phyloP scores from a whole-genome alignment of 2,113 vertebrate species.

The Podarcis cretensis region DNA sequence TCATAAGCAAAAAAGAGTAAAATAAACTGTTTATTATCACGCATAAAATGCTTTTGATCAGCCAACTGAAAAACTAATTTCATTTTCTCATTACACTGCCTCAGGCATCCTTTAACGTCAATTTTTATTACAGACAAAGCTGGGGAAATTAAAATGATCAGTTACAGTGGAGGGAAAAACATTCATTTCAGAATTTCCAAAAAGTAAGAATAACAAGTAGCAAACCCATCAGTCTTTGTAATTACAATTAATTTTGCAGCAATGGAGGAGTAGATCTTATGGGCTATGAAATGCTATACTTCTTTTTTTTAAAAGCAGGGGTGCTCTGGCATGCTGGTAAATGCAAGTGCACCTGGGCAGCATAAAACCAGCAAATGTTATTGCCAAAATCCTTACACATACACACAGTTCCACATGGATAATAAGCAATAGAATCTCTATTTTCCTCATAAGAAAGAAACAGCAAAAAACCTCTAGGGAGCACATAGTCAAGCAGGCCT shows the following conservation, averaged over 20 bases:
- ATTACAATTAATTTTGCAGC: constrained; percentile 73
- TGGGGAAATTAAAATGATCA: constrained; percentile 94
- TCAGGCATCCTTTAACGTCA: constrained; percentile 92
- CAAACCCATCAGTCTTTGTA: constrained; percentile 74
- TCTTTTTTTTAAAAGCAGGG: constrained; percentile 36
- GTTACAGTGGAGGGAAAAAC: constrained; percentile 77
- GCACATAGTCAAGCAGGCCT: not conserved
- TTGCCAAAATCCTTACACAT: not conserved
- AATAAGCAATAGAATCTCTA: not conserved
- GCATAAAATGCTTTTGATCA: constrained; percentile 99
- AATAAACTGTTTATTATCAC: constrained; percentile 99
- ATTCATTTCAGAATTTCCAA: constrained; percentile 83
- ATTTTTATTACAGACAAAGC: constrained; percentile 97
- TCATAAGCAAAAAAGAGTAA: constrained; percentile 84
- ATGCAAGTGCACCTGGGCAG: not conserved
- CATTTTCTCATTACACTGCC: constrained; percentile 99
- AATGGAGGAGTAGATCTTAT: constrained; percentile 38
- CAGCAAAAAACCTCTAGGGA: not conserved
- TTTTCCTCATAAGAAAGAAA: not conserved
- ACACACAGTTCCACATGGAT: not conserved
- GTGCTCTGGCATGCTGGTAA: constrained; percentile 6
- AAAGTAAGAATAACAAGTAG: constrained; percentile 76
- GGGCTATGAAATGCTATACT: constrained; percentile 44
- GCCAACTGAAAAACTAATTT: constrained; percentile 99
- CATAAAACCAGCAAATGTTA: not conserved